Base-by-base conservation (phyloP, 37 sponge, comb jelly and placozoan genomes). In the Cladorhizidae sp. region DNA sequence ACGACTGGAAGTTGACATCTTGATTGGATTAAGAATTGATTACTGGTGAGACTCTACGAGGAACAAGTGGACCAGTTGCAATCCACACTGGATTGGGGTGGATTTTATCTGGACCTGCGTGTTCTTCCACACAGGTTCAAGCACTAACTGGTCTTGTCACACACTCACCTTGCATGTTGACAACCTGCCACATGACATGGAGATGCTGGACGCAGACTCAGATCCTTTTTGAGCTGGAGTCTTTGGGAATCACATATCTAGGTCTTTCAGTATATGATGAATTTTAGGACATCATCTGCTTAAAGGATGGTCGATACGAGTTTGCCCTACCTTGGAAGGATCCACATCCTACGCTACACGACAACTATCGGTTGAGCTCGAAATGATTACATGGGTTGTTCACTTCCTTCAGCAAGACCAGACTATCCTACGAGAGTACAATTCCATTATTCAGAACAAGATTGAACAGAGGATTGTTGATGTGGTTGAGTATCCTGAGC, bases 21-120 rank as follows among this genome's bases (percentile, higher is more conserved):
- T 81, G 11, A 81, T 81, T 40, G 81, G 81, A 29, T 70, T 72
- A 38, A n/a, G n/a, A n/a, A n/a, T n/a, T 81, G n/a, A 43, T 57
- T 39, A 72, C 81, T 39, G 81, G 81, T 12, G 28, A 57, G 33
- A 71, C 39, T 20, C 17, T 70, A 26, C 72, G 81, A 26, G 81
- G 81, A 70, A 32, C 41, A 25, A 40, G 28, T 58, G 81, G 81
- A 14, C 70, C 70, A 38, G 41, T 70, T 15, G 70, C 70, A 29
- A 7, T 81, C 40, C 18, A 81, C 26, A 58, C 72, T 18, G 45
- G 18, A 12, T 42, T 81, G 14, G 81, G 81, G 18, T 81, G 72
- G 81, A 61, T 81, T 21, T 42, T 81, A 52, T 81, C 81, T 71
- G 81, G 81, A 3, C 42, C 42, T 21, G 40, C 25, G 5, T 29